These are phyloP conservation scores for Brachypterus glaber DNA, from an alignment of 2,888 invertebrate species.

Conservation along the genomic window DNA sequence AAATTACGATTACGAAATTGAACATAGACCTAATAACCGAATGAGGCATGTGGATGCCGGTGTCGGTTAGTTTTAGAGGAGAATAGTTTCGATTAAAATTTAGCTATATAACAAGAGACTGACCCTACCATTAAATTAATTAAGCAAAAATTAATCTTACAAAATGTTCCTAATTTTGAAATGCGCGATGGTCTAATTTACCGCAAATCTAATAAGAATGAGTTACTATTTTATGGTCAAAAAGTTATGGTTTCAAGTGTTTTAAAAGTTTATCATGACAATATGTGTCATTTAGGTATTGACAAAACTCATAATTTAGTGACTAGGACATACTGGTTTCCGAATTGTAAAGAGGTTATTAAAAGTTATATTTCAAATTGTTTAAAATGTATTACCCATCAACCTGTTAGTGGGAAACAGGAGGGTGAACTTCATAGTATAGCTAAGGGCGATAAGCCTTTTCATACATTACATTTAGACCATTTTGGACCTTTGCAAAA, in stretches of 20 bases:
- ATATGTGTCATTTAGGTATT: constrained; percentile 27
- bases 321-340: constrained; percentile 29
- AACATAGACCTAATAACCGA: constrained; percentile 11
- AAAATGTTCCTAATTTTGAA: constrained; percentile 8
- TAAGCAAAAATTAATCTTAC: constrained; percentile 3
- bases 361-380: constrained; percentile 25
- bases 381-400: constrained; percentile 25
- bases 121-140: constrained; percentile 10
- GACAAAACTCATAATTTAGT: constrained; percentile 27
- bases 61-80: constrained; percentile 12
- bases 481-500: constrained; percentile 25
- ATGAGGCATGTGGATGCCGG: constrained; percentile 19
- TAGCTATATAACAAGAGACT: constrained; percentile 9
- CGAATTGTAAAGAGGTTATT: constrained; percentile 23
- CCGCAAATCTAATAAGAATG: constrained; percentile 8
- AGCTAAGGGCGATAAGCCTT: constrained; percentile 24
- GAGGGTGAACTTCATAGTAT: constrained; percentile 26
- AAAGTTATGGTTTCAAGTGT: constrained; percentile 23
- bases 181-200: constrained; percentile 11
- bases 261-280: constrained; percentile 24
- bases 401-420: constrained; percentile 18
- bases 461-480: constrained; percentile 24
- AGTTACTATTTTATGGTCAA: constrained; percentile 18
- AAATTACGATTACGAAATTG: constrained; percentile 15
- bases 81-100: constrained; percentile 12